Conservation (phyloP, 2,797 vertebrate species). For the Alfaro cultratus region DNA sequence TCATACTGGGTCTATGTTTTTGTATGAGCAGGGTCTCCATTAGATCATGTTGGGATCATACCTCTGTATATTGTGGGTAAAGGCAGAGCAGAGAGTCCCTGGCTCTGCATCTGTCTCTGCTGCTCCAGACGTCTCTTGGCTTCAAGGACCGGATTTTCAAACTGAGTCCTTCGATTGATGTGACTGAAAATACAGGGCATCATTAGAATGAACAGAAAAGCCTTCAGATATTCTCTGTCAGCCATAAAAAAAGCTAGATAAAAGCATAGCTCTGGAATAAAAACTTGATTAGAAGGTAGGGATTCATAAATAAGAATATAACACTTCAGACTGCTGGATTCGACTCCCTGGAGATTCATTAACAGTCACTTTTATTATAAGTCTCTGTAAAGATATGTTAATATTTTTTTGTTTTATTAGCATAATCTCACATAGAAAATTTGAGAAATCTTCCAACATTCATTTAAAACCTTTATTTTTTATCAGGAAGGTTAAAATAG, state of each 20-base stretch:
- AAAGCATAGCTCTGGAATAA: background rate
- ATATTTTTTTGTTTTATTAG: background rate
- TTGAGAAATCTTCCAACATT: background rate
- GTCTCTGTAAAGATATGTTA: background rate
- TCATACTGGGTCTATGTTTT: background rate
- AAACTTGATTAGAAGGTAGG: background rate
- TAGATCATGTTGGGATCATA: slow-evolving; percentile 34
- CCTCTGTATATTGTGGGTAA: slow-evolving; percentile 84
- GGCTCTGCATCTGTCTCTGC: slow-evolving; percentile 95
- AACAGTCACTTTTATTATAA: background rate
- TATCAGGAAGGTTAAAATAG: background rate
- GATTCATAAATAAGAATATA: background rate
- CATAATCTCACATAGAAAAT: background rate
- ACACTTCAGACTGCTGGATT: background rate
- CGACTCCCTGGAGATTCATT: background rate
- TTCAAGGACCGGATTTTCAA: slow-evolving; percentile 99
- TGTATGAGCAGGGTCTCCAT: slow-evolving; percentile 23
- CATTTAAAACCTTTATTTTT: background rate
- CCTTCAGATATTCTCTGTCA: background rate
- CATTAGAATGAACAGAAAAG: slow-evolving; percentile 4
- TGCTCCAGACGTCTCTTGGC: slow-evolving; percentile 98
- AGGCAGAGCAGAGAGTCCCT: slow-evolving; percentile 93
- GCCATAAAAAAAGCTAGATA: background rate
- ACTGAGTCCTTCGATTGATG: slow-evolving; percentile 99
- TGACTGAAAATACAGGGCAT: slow-evolving; percentile 83